Evolutionary conservation across 37 sponge, comb jelly and placozoan species (phyloP).

Genomic region (Mnemiopsis leidyi): DNA sequence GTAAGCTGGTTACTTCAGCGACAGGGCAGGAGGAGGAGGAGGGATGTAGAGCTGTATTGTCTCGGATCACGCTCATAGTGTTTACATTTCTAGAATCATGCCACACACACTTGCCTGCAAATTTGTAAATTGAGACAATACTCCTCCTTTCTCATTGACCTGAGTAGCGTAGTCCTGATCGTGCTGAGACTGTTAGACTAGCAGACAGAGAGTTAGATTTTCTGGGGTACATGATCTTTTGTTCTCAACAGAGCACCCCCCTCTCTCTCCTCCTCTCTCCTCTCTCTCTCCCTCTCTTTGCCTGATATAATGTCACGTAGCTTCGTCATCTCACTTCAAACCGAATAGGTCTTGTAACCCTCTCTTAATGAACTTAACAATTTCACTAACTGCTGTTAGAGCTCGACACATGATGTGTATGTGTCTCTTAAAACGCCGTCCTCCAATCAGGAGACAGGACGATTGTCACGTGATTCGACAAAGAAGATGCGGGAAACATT

Average conservation of each 20-base stretch:
- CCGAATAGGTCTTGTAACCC: background rate
- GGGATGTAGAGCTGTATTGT: background rate
- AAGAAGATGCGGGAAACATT: background rate
- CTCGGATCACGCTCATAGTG: background rate
- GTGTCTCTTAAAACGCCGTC: background rate
- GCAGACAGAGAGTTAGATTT: no score
- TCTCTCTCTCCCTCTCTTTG: background rate
- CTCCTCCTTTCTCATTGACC: no score
- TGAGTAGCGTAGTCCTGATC: no score
- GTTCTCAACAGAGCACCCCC: background rate
- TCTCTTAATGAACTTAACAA: background rate
- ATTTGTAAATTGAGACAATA: background rate
- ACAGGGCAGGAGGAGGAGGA: no score
- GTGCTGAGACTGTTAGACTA: no score
- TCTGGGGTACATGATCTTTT: background rate
- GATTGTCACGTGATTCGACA: background rate
- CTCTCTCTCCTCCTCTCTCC: background rate
- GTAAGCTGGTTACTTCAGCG: no score
- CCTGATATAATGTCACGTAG: background rate
- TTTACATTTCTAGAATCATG: background rate
- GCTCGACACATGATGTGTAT: background rate
- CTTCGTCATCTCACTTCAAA: background rate
- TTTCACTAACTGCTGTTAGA: slow-evolving; percentile 36
- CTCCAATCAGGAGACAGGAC: background rate
- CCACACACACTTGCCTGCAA: background rate